Percentiles rank a stretch among this genome's conserved stretches.
phyloP scores from a whole-genome alignment of 1,140 invertebrate species.

The Psix sp. region DNA sequence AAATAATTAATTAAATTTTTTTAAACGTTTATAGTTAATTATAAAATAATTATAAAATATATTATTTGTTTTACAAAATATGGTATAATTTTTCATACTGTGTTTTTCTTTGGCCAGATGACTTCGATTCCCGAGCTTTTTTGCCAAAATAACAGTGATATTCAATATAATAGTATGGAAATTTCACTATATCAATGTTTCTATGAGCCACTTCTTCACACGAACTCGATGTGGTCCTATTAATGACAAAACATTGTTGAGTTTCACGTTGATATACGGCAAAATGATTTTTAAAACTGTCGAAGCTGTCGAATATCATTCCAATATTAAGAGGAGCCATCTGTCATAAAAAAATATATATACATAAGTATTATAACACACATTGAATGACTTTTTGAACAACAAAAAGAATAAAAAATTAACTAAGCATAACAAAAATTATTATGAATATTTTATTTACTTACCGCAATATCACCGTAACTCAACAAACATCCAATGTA shows the following conservation, averaged over 20 bases:
- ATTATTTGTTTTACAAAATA: no score
- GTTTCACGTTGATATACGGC: slow-evolving; percentile 2
- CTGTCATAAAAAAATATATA: no score
- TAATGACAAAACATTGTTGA: neutral
- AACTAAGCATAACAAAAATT: neutral
- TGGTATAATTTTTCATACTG: slow-evolving; percentile 1
- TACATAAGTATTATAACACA: no score
- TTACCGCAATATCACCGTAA: no score
- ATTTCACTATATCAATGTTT: slow-evolving; percentile 5
- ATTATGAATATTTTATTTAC: no score
- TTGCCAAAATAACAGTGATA: slow-evolving; percentile 5
- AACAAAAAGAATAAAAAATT: no score
- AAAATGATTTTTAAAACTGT: slow-evolving; percentile 11
- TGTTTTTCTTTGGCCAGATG: slow-evolving; percentile 2
- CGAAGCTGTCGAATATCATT: slow-evolving; percentile 4
- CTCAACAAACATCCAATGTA: no score
- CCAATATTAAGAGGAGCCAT: neutral
- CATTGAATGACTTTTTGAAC: no score
- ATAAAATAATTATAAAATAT: no score
- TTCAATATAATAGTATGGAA: slow-evolving; percentile 5
- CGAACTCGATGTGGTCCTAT: neutral
- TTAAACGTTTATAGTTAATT: no score
- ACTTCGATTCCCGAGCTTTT: neutral
- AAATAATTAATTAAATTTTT: no score
- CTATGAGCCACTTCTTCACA: neutral